Conservation (phyloP, 2,797 vertebrate species). For the Sebastes hopkinsi region DNA sequence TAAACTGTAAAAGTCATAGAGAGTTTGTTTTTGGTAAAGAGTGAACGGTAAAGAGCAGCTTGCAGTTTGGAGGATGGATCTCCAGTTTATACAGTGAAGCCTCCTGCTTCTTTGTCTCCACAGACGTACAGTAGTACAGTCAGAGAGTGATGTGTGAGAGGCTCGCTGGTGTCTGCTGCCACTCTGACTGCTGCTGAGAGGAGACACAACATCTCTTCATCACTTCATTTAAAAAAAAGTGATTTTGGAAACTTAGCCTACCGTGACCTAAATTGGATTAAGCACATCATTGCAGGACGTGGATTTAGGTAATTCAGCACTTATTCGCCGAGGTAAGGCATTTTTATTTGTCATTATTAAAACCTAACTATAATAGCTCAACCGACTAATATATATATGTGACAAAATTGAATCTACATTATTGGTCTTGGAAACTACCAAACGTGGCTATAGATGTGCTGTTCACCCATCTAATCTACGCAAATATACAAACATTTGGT, state of each 20-base stretch:
- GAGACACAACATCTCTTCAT: not conserved
- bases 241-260: not conserved
- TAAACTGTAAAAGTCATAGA: not conserved
- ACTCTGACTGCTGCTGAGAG: not conserved
- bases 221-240: not conserved
- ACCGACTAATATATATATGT: not conserved
- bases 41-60: not conserved
- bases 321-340: conserved; percentile 1
- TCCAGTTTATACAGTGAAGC: not conserved
- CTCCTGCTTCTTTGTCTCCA: not conserved
- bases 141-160: not conserved
- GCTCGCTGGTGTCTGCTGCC: not conserved
- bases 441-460: not conserved
- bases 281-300: not conserved
- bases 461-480: not conserved
- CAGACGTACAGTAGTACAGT: not conserved
- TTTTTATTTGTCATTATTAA: not conserved
- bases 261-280: not conserved
- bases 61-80: not conserved
- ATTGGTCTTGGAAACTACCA: not conserved
- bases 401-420: not conserved
- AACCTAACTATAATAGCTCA: not conserved
- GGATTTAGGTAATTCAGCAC: not conserved
- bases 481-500: not conserved
- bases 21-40: too few relatives aligned